Percentiles rank a stretch among this genome's conserved stretches.
phyloP scores from a whole-genome alignment of 2,888 invertebrate species.

The Pseudococcus viburni region DNA sequence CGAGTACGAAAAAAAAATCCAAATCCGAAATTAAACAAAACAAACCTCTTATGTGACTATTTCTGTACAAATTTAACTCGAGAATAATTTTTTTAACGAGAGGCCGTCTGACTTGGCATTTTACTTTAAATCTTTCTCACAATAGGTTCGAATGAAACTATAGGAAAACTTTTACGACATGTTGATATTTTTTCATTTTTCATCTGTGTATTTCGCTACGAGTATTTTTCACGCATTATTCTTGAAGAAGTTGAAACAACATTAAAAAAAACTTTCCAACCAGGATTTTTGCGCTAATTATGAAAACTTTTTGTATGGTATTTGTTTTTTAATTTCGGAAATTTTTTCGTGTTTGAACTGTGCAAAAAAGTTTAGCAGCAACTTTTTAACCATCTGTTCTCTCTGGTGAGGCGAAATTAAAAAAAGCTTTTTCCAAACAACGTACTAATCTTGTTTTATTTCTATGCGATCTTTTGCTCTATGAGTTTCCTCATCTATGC shows the following conservation, averaged over 20 bases:
- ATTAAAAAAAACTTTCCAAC: constrained; percentile 43
- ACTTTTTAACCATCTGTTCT: constrained; percentile 34
- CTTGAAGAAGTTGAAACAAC: constrained; percentile 33
- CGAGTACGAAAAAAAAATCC: neutral
- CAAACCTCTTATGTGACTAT: neutral
- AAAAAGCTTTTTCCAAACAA: constrained; percentile 46
- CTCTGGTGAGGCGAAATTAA: constrained; percentile 23
- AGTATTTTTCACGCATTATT: neutral
- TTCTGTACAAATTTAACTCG: neutral
- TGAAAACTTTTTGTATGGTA: constrained; percentile 36
- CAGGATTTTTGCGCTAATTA: constrained; percentile 46
- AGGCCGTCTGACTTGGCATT: neutral
- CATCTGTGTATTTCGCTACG: neutral
- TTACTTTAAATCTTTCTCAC: neutral
- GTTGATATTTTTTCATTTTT: constrained; percentile 42
- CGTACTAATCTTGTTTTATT: constrained; percentile 30
- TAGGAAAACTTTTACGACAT: constrained; percentile 37
- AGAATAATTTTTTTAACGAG: neutral
- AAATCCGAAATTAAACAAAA: neutral
- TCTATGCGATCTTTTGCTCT: neutral
- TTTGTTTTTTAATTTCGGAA: constrained; percentile 54
- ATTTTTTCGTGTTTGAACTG: constrained; percentile 19
- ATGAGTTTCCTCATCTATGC: neutral
- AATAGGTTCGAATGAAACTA: neutral
- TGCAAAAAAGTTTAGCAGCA: constrained; percentile 17